Conservation (phyloP, 1,140 invertebrate genomes). For the Pseudomyrmex cubaensis region DNA sequence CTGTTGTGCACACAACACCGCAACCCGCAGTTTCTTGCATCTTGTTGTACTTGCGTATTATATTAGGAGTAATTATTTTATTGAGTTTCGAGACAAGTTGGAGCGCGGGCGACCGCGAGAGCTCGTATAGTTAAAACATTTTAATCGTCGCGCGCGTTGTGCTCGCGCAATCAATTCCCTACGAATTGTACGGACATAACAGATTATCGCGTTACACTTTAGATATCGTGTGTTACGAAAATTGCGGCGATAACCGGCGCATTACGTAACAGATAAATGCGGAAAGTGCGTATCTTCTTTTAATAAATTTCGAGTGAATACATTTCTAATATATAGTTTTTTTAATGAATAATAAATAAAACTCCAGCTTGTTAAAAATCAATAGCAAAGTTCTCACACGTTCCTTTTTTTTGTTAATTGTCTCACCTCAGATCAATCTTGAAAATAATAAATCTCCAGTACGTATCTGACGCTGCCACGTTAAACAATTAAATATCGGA, state of each 20-base stretch:
- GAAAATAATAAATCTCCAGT: too few species aligned
- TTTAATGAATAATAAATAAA: too few species aligned
- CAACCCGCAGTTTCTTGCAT: constrained; percentile 15
- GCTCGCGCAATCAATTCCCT: background rate
- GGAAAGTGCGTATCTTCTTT: too few species aligned
- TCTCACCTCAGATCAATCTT: too few species aligned
- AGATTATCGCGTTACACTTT: constrained; percentile 3
- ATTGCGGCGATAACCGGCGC: background rate
- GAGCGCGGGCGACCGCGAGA: background rate
- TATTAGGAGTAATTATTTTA: constrained; percentile 53
- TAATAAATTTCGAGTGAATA: too few species aligned
- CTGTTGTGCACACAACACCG: background rate
- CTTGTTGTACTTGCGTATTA: constrained; percentile 36
- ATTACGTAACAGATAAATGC: too few species aligned
- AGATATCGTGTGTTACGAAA: background rate
- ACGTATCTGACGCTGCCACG: too few species aligned
- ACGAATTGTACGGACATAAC: background rate
- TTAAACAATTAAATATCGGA: too few species aligned
- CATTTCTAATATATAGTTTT: too few species aligned
- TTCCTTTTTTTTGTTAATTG: too few species aligned
- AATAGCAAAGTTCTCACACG: too few species aligned
- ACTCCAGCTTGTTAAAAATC: too few species aligned
- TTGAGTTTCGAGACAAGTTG: constrained; percentile 44
- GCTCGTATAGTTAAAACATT: constrained; percentile 23
- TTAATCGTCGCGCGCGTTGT: constrained; percentile 6